A percentile compares a stretch with the other conserved stretches of the same genome.
Conservation (phyloP, 2,113 vertebrate species). For the Zingel zingel region DNA sequence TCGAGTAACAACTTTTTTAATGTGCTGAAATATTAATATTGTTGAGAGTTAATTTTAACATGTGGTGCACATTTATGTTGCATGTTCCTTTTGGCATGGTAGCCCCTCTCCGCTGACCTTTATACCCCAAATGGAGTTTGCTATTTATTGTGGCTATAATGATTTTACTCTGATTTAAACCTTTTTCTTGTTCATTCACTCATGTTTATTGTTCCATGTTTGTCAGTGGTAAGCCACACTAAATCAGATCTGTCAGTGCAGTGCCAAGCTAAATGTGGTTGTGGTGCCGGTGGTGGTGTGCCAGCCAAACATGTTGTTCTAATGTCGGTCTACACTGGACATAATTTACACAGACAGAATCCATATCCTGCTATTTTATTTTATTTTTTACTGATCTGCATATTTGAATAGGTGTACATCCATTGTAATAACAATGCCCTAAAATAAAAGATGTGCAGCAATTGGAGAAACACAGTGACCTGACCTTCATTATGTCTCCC, state of each 20-base stretch:
- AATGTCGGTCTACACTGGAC: conserved; percentile 44
- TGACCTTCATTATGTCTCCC: neutral
- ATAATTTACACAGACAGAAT: conserved; percentile 38
- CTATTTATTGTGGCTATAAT: conserved; percentile 50
- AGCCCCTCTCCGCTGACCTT: conserved; percentile 40
- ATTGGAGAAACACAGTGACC: neutral
- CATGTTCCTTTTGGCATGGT: conserved; percentile 19
- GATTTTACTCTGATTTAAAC: conserved; percentile 57
- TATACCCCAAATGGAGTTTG: conserved; percentile 25
- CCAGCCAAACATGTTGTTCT: conserved; percentile 61
- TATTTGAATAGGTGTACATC: neutral
- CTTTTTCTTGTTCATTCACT: conserved; percentile 44
- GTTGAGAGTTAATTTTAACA: conserved; percentile 57
- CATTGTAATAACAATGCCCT: neutral
- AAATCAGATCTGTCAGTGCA: conserved; percentile 67
- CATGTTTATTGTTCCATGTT: conserved; percentile 67
- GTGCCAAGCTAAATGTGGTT: conserved; percentile 60
- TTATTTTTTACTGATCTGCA: neutral
- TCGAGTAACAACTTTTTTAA: conserved; percentile 57
- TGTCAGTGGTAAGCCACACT: conserved; percentile 72
- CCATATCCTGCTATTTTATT: neutral
- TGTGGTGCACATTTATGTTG: conserved; percentile 56
- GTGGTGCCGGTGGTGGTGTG: conserved; percentile 54
- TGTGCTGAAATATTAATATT: conserved; percentile 67
- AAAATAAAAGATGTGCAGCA: conserved; percentile 22